Percentiles rank a stretch among this genome's conserved stretches.
These are phyloP conservation scores for Dryoscopus gambensis DNA, from an alignment of 2,113 vertebrate genomes.

Conservation along the genomic window DNA sequence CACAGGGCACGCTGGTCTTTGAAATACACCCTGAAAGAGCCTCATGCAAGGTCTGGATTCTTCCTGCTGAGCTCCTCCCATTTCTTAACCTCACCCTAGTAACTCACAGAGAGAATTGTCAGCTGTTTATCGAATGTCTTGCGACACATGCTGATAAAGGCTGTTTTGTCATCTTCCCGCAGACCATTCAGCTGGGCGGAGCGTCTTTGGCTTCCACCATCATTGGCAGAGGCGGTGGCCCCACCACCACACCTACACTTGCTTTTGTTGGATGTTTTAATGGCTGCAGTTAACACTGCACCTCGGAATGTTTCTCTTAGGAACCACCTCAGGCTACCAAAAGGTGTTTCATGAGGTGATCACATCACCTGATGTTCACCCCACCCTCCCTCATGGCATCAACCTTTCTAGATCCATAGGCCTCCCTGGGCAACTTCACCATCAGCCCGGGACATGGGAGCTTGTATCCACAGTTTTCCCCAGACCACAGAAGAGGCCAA, in stretches of 20 bases:
- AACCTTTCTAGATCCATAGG: background rate
- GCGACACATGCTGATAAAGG: background rate
- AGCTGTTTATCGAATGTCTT: background rate
- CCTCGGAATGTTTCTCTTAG: background rate
- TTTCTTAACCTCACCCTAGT: background rate
- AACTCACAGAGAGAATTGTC: background rate
- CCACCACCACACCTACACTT: background rate
- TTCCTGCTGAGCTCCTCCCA: background rate
- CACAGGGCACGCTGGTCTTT: background rate
- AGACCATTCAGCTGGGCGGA: background rate
- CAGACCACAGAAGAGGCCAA: fast-evolving
- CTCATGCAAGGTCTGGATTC: background rate
- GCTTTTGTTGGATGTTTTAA: background rate
- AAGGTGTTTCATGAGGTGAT: conserved; percentile 12
- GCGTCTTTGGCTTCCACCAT: fast-evolving
- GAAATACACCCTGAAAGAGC: background rate
- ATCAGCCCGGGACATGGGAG: background rate
- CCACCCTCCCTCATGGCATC: background rate
- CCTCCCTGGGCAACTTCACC: background rate
- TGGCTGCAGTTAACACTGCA: background rate
- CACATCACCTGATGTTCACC: background rate
- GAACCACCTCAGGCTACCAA: conserved; percentile 38
- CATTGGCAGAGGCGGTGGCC: background rate
- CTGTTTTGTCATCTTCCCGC: background rate
- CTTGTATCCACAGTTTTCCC: background rate